phyloP scores from a whole-genome alignment of 2,113 vertebrate genomes.

The Pollimyrus isidori region DNA sequence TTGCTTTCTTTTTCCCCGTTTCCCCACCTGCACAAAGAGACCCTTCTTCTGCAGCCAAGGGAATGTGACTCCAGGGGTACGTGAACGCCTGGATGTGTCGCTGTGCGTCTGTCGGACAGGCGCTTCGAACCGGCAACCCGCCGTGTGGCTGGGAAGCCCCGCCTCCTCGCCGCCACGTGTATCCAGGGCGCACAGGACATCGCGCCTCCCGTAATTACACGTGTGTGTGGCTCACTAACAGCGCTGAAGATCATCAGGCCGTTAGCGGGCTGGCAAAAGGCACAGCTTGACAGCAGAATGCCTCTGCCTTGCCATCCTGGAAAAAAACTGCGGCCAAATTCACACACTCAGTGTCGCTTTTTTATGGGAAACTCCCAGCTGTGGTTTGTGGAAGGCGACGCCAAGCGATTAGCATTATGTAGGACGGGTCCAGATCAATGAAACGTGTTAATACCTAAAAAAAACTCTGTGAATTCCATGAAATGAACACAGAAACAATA shows the following conservation, averaged over 20 bases:
- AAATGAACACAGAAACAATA: neutral
- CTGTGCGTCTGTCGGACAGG: neutral
- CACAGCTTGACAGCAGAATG: slow-evolving; percentile 62
- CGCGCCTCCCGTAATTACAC: slow-evolving; percentile 47
- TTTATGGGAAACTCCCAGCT: neutral
- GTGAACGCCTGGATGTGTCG: too few relatives aligned
- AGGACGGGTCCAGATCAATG: neutral
- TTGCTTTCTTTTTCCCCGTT: neutral
- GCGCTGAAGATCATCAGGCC: slow-evolving; percentile 58
- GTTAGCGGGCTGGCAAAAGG: slow-evolving; percentile 54
- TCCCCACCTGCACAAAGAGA: neutral
- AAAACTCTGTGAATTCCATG: neutral
- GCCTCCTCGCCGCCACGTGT: neutral
- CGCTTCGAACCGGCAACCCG: neutral
- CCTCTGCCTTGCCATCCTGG: slow-evolving; percentile 45
- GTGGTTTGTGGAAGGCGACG: neutral
- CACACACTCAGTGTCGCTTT: neutral
- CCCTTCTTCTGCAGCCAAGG: neutral
- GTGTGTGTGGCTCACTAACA: slow-evolving; percentile 62
- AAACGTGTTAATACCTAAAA: neutral
- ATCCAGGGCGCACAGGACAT: neutral
- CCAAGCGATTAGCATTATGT: neutral
- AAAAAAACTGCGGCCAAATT: neutral
- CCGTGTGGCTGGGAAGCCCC: slow-evolving; percentile 26
- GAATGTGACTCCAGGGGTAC: neutral